Base-by-base conservation (phyloP, 2,113 vertebrate genomes). In the Cephalopholis sonnerati region DNA sequence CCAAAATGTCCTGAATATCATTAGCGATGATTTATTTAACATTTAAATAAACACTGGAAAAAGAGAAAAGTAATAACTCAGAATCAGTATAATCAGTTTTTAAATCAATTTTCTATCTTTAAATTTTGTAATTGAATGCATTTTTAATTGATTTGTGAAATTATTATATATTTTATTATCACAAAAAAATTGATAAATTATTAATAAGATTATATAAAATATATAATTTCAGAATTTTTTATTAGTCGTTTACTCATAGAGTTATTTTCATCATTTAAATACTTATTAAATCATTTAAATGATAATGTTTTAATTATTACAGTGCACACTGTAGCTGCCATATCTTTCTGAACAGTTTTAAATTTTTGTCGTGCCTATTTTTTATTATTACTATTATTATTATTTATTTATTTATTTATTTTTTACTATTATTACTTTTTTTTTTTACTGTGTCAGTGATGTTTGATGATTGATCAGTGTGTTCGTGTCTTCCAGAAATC, bases 401-500 rank as follows among this genome's bases (percentile, higher is more conserved):
- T 44, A 44, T n/a, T n/a, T n/a, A n/a, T n/a, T n/a, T n/a, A n/a
- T n/a, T n/a, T n/a, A n/a, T n/a, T n/a, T n/a, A n/a, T n/a, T n/a
- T n/a, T n/a, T n/a, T n/a, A n/a, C n/a, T n/a, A n/a, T 44, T 44
- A 44, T 44, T 44, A 39, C 16, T 10, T 48, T 24, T 5, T 68
- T 48, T 9, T 15, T 39, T 54, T 8, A 11, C 22, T 11, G 16
- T 27, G 12, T 69, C 50, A n/a, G 2, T 69, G 6, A 27, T 24
- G 25, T 55, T 66, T 41, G 27, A 68, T 51, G 15, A 48, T 32
- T 64, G 24, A 63, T 67, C 9, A 15, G 51, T n/a, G n/a, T n/a
- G 73, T 74, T 81, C 32, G 15, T 63, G 55, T 62, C 17, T 77
- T 77, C 32, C 78, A 91, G 88, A 5, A 39, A 83, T 83, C 18